Percentiles rank a stretch among this genome's conserved stretches.
phyloP scores from a whole-genome alignment of 1,140 invertebrate genomes.

The Tetramorium parvispinum region DNA sequence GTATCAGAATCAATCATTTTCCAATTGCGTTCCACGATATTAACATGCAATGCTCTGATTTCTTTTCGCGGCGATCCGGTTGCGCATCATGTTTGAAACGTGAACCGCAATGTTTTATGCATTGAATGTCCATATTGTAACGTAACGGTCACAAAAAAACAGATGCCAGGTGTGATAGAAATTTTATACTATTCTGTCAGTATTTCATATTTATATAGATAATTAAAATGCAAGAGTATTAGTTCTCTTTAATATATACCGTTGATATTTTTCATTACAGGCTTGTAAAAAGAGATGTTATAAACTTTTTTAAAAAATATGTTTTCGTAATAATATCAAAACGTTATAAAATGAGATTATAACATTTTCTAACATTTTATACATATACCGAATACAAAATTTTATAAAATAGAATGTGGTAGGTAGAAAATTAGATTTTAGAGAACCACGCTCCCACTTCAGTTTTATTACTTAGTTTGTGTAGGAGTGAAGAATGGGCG shows the following conservation, averaged over 20 bases:
- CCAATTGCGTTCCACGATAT: conserved; percentile 9
- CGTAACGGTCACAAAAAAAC: neutral
- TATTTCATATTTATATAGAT: neutral
- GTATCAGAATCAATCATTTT: conserved; percentile 16
- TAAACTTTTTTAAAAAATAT: neutral
- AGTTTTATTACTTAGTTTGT: neutral
- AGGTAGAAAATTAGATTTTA: neutral
- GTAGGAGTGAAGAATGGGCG: neutral
- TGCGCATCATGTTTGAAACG: conserved; percentile 30
- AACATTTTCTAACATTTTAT: neutral
- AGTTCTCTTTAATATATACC: neutral
- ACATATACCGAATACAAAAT: neutral
- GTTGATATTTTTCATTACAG: neutral
- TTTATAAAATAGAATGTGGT: neutral
- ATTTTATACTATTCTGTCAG: neutral
- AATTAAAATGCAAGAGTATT: neutral
- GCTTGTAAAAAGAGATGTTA: neutral
- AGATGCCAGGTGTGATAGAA: neutral
- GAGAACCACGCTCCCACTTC: neutral
- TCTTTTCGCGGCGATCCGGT: neutral
- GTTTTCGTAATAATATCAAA: neutral
- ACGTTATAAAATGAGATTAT: neutral
- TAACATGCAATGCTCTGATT: conserved; percentile 11
- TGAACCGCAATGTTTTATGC: conserved; percentile 9
- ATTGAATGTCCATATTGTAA: neutral